Conservation (phyloP, 2,888 invertebrate species). For the Caenorhabditis imperialis region DNA sequence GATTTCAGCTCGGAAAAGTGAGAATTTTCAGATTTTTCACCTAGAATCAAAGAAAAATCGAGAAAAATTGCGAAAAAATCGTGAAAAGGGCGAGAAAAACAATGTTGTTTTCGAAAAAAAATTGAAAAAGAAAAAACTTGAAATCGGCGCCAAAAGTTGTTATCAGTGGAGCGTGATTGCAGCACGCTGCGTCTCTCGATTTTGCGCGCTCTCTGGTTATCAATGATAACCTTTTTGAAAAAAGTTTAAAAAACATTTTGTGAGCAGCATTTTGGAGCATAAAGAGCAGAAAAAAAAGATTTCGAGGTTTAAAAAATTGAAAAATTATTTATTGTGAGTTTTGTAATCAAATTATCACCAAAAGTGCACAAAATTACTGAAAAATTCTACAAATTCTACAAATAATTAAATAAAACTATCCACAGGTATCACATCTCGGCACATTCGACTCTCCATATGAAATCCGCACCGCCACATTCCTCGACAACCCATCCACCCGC, state of each 20-base stretch:
- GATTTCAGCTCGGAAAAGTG: neutral
- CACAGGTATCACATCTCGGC: constrained; percentile 43
- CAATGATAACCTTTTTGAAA: neutral
- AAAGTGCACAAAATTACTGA: too few relatives aligned
- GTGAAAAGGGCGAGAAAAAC: too few relatives aligned
- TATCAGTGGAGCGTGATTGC: constrained; percentile 6
- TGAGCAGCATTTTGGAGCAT: too few relatives aligned
- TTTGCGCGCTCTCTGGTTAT: constrained; percentile 1
- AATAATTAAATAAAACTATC: too few relatives aligned
- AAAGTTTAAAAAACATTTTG: too few relatives aligned
- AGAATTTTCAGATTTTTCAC: neutral
- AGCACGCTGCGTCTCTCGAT: neutral
- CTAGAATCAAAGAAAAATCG: neutral
- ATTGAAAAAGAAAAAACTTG: constrained; percentile 4
- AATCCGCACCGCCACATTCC: constrained; percentile 38
- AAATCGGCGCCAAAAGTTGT: neutral
- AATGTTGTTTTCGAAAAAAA: constrained; percentile 4
- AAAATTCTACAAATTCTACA: too few relatives aligned
- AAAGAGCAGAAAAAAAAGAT: too few relatives aligned
- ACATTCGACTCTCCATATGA: constrained; percentile 49
- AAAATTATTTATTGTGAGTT: too few relatives aligned
- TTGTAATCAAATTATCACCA: too few relatives aligned
- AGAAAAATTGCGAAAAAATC: neutral
- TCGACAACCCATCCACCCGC: constrained; percentile 42
- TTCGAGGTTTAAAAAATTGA: too few relatives aligned